Percentiles rank a stretch among this genome's conserved stretches.
These are phyloP conservation scores for Ommatoiulus sabulosus DNA, from an alignment of 2,888 invertebrate species.

Conservation along the genomic window DNA sequence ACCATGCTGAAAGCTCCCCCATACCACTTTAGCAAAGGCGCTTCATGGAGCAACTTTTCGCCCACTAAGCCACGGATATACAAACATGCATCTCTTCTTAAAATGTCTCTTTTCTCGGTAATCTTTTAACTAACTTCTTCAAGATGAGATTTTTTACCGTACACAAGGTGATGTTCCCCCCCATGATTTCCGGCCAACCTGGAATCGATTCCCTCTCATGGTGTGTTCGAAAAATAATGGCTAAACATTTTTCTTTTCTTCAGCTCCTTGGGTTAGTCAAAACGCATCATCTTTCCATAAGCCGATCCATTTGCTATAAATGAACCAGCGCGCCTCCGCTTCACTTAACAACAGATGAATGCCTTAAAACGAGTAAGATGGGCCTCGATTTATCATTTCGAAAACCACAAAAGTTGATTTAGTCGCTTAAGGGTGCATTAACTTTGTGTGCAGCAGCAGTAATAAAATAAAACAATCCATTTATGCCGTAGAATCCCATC, in stretches of 20 bases:
- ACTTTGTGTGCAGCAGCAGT: not conserved
- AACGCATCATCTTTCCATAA: constrained; percentile 13
- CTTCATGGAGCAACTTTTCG: too few species aligned
- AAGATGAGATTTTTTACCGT: too few species aligned
- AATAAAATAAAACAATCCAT: not conserved
- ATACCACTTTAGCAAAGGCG: too few species aligned
- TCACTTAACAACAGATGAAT: constrained; percentile 2
- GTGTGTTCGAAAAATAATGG: not conserved
- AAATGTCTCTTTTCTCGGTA: too few species aligned
- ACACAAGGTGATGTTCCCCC: not conserved
- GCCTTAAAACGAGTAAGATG: not conserved
- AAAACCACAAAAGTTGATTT: constrained; percentile 16
- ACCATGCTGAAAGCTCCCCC: too few species aligned
- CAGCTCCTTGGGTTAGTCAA: not conserved
- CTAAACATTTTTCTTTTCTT: not conserved
- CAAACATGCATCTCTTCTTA: too few species aligned
- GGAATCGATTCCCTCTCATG: not conserved
- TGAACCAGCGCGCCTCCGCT: not conserved
- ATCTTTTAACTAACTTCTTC: too few species aligned
- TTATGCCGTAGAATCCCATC: not conserved
- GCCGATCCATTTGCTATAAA: constrained; percentile 13
- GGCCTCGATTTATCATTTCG: constrained; percentile 9
- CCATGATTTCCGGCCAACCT: not conserved
- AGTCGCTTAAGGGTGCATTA: constrained; percentile 22
- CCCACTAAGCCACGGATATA: too few species aligned